Base-by-base conservation (phyloP, 2,113 vertebrate species). In the Cochlearius cochlearius region DNA sequence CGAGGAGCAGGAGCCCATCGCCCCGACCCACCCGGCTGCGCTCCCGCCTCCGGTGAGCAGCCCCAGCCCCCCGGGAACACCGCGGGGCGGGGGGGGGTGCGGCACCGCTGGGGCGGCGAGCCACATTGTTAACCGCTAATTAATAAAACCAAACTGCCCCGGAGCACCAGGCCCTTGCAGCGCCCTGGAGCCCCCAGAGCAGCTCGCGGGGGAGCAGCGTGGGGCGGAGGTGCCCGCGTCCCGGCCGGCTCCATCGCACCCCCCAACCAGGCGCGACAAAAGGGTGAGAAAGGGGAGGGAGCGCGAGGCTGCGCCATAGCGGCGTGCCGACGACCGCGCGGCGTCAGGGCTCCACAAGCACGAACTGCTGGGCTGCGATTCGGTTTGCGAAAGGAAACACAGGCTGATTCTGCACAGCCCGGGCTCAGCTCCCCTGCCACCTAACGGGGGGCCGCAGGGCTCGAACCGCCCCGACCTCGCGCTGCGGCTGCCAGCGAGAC, bases 391-490 rank as follows among this genome's bases (percentile, higher is more conserved):
- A 15, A 14, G 43, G 41, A n/a, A 66, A 34, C 38, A 9, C 22
- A 3, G 21, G 22, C 18, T 50, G 14, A 41, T 12, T 14, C 47
- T 60, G 67, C 47, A 14, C 15, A 0, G 26, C 52, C 12, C 19
- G 1, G 0, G 43, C 58, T 16, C 50, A 11, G 50, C 34, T 27
- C 60, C 25, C 29, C 43, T 26, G 0, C 20, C 30, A 18, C 30
- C n/a, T 36, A 9, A 15, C 2, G 1, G 14, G 47, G 49, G 20
- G n/a, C 38, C 21, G 1, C 0, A 0, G 68, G 29, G 62, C n/a
- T 56, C 3, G 0, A 36, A 10, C n/a, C 12, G 4, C 49, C 55
- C n/a, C 2, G 5, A 32, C n/a, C 21, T 3, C 5, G 2, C 36
- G 34, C 67, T 8, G 36, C 4, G 0, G 32, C 67, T 26, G 36